These are phyloP conservation scores for Allobates femoralis DNA, from an alignment of 2,797 vertebrate species.

Conservation along the genomic window DNA sequence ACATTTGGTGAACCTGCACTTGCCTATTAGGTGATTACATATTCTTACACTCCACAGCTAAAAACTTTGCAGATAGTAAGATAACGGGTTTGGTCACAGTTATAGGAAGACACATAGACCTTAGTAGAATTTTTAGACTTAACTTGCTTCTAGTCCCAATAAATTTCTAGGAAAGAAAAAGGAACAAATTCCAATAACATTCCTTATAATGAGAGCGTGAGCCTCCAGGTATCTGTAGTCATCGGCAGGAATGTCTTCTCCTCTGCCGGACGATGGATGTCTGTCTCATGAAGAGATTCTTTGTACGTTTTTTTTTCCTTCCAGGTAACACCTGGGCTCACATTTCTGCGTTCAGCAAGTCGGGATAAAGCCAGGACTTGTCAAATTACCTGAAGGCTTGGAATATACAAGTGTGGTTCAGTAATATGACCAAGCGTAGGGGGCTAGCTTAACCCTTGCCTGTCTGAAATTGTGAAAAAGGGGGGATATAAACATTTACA, in stretches of 20 bases:
- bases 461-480: not conserved
- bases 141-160: not conserved
- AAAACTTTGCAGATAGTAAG: not conserved
- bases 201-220: not conserved
- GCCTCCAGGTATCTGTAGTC: conserved; percentile 2
- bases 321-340: conserved; percentile 47
- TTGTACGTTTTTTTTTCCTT: conserved; percentile 37
- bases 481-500: not conserved
- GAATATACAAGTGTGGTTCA: not conserved
- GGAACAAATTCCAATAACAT: not conserved
- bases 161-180: not conserved
- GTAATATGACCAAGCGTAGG: not conserved
- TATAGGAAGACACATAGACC: not conserved
- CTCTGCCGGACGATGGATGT: conserved; percentile 9
- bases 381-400: conserved; percentile 16
- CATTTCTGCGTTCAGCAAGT: conserved; percentile 25
- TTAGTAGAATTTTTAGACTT: not conserved
- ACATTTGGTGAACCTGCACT: not conserved
- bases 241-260: conserved; percentile 17
- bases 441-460: not conserved
- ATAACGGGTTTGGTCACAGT: not conserved
- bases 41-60: not conserved
- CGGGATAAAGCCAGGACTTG: conserved; percentile 61
- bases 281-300: conserved; percentile 33
- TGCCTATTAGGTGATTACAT: not conserved